These are phyloP conservation scores for Hipposideros larvatus DNA, from an alignment of 2,797 vertebrate species.

Conservation along the genomic window DNA sequence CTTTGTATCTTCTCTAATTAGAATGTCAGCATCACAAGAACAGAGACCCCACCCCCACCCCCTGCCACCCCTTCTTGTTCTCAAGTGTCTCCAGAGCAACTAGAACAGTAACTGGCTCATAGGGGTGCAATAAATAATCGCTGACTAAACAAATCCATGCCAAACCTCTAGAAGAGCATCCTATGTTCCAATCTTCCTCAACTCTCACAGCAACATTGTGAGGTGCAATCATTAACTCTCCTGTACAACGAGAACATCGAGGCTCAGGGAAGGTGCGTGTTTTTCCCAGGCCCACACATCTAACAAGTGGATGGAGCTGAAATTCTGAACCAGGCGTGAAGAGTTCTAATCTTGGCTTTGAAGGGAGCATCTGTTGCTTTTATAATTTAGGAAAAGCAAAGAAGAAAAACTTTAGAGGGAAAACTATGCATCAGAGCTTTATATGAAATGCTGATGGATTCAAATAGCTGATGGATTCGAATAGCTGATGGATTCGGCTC, in stretches of 20 bases:
- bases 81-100: background rate
- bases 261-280: background rate
- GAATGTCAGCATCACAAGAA: background rate
- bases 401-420: conserved; percentile 47
- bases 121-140: background rate
- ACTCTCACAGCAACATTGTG: background rate
- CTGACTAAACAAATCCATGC: background rate
- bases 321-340: conserved; percentile 49
- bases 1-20: background rate
- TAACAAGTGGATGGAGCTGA: background rate
- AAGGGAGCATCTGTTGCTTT: conserved; percentile 60
- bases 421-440: conserved; percentile 26
- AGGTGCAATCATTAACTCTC: background rate
- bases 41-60: background rate
- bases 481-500: background rate
- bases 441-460: background rate
- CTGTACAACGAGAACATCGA: background rate
- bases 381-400: conserved; percentile 53
- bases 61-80: background rate
- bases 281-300: background rate
- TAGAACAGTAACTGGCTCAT: background rate
- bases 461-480: background rate
- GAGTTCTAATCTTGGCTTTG: conserved; percentile 42
- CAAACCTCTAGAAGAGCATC: background rate
- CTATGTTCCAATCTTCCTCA: background rate